Evolutionary conservation across 1,140 invertebrate genomes (phyloP), one percentile per base, ranked within the genome.

Genomic region (Orius laevigatus): DNA sequence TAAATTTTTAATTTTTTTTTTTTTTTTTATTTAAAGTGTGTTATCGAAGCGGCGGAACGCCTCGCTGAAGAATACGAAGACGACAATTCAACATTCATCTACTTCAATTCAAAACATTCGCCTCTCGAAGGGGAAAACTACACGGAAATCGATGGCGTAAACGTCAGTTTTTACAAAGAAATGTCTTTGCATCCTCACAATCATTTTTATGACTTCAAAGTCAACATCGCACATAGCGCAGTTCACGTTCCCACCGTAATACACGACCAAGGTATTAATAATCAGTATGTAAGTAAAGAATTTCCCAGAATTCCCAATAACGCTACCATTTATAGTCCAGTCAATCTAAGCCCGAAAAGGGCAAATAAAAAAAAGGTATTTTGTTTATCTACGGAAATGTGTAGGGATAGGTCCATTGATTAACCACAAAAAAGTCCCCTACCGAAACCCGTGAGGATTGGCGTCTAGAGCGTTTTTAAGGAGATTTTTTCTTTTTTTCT

Each of bases 171-270:
- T 32, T 53, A 53, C 31, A 49, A 42, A 44, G 60, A 67, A 14
- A 73, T 88, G 56, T 57, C 64, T 1, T 58, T 89, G 2, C 74
- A 74, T 52, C 66, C 70, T 33, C 77, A 88, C 62, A 74, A 78
- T 1, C 81, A 91, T 64, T 95, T 94, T 62, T 83, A 82, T 63
- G 79, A 84, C 60, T 78, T 88, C 35, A 71, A 73, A 1, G 82
- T 94, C 5, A 92, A 92, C 62, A 81, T 79, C 5, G 78, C 69
- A 47, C 70, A 75, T 49, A 92, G 88, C 59, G 81, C 89, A 34
- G 81, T 96, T 20, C 91, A 97, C 63, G 82, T 96, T 9, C 91
- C 93, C 1, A 89, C 88, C 2, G 93, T 92, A 69, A 83, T 96
- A 14, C 95, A 78, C 65, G 88, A 93, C 63, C 40, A 50, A 42